Evolutionary conservation across 30 jellyfish, hydroid and myxozoan species (phyloP).

Genomic region (Pelagia noctiluca): DNA sequence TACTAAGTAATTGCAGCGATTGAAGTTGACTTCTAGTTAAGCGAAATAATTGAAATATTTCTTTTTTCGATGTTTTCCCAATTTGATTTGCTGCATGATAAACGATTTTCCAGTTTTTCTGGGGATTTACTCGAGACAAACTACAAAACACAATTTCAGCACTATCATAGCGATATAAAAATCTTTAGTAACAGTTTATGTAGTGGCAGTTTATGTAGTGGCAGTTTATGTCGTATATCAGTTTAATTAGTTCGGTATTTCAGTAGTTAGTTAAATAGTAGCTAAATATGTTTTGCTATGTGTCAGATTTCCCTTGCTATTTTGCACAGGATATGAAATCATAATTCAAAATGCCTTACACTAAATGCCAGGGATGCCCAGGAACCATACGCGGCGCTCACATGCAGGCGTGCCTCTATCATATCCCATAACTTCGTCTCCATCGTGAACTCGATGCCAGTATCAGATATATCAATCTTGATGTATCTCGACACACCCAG

Average conservation of each 20-base stretch:
- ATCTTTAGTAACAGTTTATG: not conserved
- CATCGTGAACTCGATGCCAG: constrained; percentile 47
- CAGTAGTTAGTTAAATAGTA: not conserved
- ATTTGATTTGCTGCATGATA: not conserved
- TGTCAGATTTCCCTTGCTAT: not conserved
- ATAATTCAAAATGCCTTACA: constrained; percentile 14
- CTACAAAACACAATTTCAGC: too few species aligned
- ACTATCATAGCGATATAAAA: too few species aligned
- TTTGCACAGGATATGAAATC: too few species aligned
- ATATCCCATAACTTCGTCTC: constrained; percentile 48
- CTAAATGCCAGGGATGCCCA: constrained; percentile 38
- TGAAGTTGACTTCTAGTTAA: not conserved
- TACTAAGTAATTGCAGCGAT: not conserved
- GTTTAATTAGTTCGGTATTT: not conserved
- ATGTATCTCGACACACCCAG: constrained; percentile 57
- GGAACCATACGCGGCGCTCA: constrained; percentile 72
- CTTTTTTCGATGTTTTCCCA: not conserved
- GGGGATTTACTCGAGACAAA: too few species aligned
- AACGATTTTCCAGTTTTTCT: too few species aligned
- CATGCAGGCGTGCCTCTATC: constrained; percentile 25
- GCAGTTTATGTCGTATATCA: too few species aligned
- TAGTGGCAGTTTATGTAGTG: not conserved
- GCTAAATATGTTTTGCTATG: not conserved
- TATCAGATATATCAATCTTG: constrained; percentile 56
- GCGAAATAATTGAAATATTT: not conserved